Evolutionary conservation across 2,888 invertebrate genomes (phyloP).

Genomic region (Chaetoderma sp.): DNA sequence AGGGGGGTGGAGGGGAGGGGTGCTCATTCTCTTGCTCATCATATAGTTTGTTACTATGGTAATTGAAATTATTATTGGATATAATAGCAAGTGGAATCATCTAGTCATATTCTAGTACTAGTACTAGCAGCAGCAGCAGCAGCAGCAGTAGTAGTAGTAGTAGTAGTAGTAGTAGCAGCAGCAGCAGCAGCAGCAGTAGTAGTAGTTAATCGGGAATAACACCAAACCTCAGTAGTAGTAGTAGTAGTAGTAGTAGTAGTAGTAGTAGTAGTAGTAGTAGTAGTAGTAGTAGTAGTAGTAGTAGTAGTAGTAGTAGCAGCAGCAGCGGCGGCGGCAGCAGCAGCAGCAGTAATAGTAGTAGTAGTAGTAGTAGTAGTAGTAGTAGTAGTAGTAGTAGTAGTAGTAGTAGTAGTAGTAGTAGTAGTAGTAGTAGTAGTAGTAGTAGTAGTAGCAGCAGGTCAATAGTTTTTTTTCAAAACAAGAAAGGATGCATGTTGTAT

Average conservation of each 20-base stretch:
- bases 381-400: conserved; percentile 19
- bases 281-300: conserved; percentile 23
- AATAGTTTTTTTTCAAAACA: too few species aligned
- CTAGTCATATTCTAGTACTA: too few species aligned
- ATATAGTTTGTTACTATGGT: too few species aligned
- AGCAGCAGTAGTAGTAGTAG: background rate
- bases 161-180: background rate
- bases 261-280: conserved; percentile 21
- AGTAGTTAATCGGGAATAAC: too few species aligned
- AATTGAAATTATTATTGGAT: too few species aligned
- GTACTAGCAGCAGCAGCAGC: background rate
- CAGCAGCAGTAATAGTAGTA: conserved; percentile 18
- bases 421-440: conserved; percentile 3
- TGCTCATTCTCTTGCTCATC: too few species aligned
- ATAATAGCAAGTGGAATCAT: too few species aligned
- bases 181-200: conserved; percentile 3
- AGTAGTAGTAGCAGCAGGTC: too few species aligned
- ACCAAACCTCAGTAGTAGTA: too few species aligned
- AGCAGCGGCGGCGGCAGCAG: background rate
- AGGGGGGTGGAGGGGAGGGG: too few species aligned
- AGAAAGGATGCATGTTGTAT: too few species aligned
- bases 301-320: conserved; percentile 9
- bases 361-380: conserved; percentile 20
- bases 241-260: background rate
- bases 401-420: conserved; percentile 9